These are phyloP conservation scores for Macroteleia sp. DNA, from an alignment of 2,888 invertebrate genomes.

Conservation along the genomic window DNA sequence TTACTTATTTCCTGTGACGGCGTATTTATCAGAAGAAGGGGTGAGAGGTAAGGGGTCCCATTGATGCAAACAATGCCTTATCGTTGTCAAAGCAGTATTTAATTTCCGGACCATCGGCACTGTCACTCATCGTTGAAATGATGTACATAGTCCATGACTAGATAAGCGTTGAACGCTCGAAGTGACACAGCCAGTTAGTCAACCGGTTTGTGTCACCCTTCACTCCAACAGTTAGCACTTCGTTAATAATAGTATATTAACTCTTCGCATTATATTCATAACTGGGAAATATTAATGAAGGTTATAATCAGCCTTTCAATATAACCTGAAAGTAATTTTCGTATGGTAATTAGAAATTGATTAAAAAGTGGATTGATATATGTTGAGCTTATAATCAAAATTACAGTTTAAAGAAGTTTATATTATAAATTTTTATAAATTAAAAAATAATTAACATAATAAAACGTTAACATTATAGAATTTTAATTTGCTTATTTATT, in stretches of 20 bases:
- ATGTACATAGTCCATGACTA: slow-evolving; percentile 43
- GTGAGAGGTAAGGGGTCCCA: slow-evolving; percentile 14
- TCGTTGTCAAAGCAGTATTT: slow-evolving; percentile 72
- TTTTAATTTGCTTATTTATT: too few species aligned
- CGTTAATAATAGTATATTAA: slow-evolving; percentile 43
- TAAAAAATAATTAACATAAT: too few species aligned
- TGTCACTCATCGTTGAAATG: slow-evolving; percentile 68
- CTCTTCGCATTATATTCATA: slow-evolving; percentile 32
- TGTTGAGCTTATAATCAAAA: too few species aligned
- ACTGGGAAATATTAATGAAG: slow-evolving; percentile 21
- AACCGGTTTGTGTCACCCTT: slow-evolving; percentile 40
- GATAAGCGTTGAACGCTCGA: slow-evolving; percentile 48
- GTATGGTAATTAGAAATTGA: slow-evolving; percentile 18
- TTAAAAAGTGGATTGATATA: slow-evolving; percentile 17
- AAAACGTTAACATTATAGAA: too few species aligned
- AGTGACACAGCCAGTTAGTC: slow-evolving; percentile 51
- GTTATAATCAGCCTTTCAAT: slow-evolving; percentile 28
- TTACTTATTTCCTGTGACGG: slow-evolving; percentile 6
- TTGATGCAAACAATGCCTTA: slow-evolving; percentile 56
- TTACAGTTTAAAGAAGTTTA: too few species aligned
- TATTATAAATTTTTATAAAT: too few species aligned
- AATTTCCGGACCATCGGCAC: slow-evolving; percentile 74
- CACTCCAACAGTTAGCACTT: slow-evolving; percentile 28
- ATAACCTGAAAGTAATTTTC: slow-evolving; percentile 18
- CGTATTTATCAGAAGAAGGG: slow-evolving; percentile 5